Evolutionary conservation across 2,797 vertebrate species (phyloP), one percentile per base, ranked within the genome.

Genomic region (Oryzias sinensis): DNA sequence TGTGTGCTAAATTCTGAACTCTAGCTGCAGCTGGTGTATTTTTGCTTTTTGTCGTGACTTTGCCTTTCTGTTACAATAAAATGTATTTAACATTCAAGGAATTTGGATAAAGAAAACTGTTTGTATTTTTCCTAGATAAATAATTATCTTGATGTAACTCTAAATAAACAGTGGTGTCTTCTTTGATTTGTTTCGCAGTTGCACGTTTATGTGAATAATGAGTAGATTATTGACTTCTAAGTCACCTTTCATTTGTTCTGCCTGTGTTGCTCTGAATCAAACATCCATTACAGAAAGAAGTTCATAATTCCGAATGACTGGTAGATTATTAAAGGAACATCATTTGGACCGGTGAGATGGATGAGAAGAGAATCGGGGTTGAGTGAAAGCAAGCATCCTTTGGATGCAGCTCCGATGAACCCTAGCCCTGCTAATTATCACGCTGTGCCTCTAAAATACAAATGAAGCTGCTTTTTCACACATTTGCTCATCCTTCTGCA

Each of bases 371-470:
- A 49, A 45, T 1, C 1, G 53, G 44, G 44, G 45, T 22, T 0
- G 50, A 50, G 47, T 49, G 68, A 67, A 86, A 76, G 69, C 76
- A 62, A 77, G 79, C 53, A 72, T 86, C 8, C 59, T 60, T 48
- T 48, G 62, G 49, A 76, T 46, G 72, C 44, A 42, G 37, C 72
- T 73, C 29, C 51, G 58, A 61, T 72, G 49, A 51, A 72, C 61
- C 59, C 62, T 67, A 61, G 68, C 74, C 53, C 59, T 37, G 61
- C 76, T 72, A 72, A 87, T 87, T 80, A 84, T 82, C 77, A 66
- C 22, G 0, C 50, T 33, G 64, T 14, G 49, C 49, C 70, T 60
- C 62, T 74, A 82, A 79, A 85, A 82, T 77, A 72, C 67, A 77
- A 83, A 78, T 65, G 49, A 80, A 75, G 55, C 29, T 29, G 59